Percentiles rank a stretch among this genome's conserved stretches.
Conservation (phyloP, 2,888 invertebrate genomes). For the Candidula unifasciata region DNA sequence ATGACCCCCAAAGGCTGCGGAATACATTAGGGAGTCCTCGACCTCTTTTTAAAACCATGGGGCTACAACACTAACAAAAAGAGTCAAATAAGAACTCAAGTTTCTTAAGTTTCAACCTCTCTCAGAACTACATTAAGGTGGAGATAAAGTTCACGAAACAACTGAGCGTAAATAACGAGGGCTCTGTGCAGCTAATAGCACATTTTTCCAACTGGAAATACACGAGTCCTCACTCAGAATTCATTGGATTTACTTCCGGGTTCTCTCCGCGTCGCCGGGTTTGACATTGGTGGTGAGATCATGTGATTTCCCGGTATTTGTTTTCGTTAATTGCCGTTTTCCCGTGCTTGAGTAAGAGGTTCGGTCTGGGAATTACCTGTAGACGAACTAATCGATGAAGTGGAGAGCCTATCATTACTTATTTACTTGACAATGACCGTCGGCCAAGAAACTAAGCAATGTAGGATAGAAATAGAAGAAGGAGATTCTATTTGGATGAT, state of each 20-base stretch:
- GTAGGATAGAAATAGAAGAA: neutral
- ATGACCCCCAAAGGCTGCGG: too few relatives aligned
- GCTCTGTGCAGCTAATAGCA: neutral
- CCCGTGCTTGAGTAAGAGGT: neutral
- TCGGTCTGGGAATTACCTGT: neutral
- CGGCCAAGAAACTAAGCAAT: neutral
- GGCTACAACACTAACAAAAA: too few relatives aligned
- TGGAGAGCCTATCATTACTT: neutral
- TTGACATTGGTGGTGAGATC: neutral
- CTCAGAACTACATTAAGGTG: neutral
- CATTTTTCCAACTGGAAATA: constrained; percentile 10
- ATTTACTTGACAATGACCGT: neutral
- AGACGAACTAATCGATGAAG: neutral
- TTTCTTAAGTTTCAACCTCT: neutral
- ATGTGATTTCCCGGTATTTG: constrained; percentile 19
- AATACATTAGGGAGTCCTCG: too few relatives aligned
- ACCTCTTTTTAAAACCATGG: too few relatives aligned
- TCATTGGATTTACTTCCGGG: constrained; percentile 23
- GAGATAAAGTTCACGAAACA: neutral
- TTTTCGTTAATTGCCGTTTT: constrained; percentile 19
- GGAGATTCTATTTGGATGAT: neutral
- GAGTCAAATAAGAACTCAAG: too few relatives aligned
- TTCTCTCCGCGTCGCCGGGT: constrained; percentile 1
- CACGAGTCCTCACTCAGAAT: constrained; percentile 35
- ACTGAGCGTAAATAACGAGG: neutral